A percentile compares a stretch with the other conserved stretches of the same genome.
phyloP scores from a whole-genome alignment of 2,113 vertebrate genomes.

The Setophaga kirtlandii region DNA sequence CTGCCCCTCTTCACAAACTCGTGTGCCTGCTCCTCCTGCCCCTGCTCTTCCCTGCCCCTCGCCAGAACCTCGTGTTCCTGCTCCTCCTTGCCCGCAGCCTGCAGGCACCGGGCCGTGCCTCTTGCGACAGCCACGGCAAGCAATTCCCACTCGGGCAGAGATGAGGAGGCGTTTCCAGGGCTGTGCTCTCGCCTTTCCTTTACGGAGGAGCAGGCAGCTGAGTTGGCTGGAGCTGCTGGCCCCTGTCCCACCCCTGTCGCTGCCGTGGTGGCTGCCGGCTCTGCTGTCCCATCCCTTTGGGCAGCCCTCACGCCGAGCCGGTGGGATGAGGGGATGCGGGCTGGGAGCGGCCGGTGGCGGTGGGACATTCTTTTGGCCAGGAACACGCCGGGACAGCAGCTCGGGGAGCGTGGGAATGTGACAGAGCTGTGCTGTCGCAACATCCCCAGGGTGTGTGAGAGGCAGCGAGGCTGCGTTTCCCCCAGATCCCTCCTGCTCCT shows the following conservation, averaged over 20 bases:
- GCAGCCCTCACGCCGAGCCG: neutral
- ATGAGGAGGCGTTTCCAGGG: neutral
- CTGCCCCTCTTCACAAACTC: neutral
- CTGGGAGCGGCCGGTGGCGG: fast-evolving
- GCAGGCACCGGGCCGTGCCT: neutral
- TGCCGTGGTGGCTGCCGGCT: neutral
- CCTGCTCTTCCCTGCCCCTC: neutral
- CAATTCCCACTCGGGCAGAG: neutral
- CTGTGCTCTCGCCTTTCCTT: neutral
- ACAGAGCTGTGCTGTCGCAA: neutral
- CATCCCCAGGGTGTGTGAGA: neutral
- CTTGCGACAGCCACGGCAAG: neutral
- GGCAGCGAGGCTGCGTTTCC: neutral
- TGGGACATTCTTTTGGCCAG: neutral
- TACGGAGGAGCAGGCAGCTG: neutral
- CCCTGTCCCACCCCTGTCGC: neutral
- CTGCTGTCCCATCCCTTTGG: neutral
- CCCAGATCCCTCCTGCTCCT: neutral
- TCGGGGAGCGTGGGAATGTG: neutral
- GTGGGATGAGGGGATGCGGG: fast-evolving
- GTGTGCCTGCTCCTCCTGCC: neutral
- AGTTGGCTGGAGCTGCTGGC: neutral
- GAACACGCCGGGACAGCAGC: neutral
- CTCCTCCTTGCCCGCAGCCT: neutral
- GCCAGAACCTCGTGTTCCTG: neutral